These are phyloP conservation scores for Brienomyrus brachyistius DNA, from an alignment of 2,113 vertebrate genomes.

Conservation along the genomic window DNA sequence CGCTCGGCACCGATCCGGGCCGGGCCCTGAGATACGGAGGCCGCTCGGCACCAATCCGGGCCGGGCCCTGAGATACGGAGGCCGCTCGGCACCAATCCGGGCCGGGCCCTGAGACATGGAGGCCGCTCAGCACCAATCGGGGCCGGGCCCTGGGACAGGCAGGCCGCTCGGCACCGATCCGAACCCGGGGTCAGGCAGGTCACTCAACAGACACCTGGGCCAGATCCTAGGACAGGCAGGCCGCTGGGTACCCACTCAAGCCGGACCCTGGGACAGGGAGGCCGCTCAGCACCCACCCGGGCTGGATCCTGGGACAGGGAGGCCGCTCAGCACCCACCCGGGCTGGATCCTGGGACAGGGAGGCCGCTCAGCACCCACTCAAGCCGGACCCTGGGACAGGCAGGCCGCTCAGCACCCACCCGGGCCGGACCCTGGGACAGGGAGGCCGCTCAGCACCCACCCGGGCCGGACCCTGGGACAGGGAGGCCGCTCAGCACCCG, in stretches of 20 bases:
- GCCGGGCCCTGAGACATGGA: background rate
- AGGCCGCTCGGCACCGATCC: no score
- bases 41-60: background rate
- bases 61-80: background rate
- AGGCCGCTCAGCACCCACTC: no score
- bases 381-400: no score
- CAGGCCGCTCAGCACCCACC: no score
- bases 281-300: background rate
- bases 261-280: background rate
- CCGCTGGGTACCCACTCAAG: background rate
- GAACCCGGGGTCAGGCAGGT: constrained; percentile 35
- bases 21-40: no score
- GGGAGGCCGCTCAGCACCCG: background rate
- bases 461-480: no score
- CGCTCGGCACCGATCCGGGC: no score
- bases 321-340: no score
- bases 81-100: background rate
- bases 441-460: constrained; percentile 3
- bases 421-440: no score
- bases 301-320: constrained; percentile 15
- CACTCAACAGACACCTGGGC: background rate
- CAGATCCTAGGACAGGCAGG: constrained; percentile 12
- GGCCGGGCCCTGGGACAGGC: constrained; percentile 27
- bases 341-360: no score
- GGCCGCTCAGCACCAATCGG: background rate